Evolutionary conservation across 1,140 invertebrate species (phyloP), one percentile per base, ranked within the genome.

Genomic region (Leucophenga varia): DNA sequence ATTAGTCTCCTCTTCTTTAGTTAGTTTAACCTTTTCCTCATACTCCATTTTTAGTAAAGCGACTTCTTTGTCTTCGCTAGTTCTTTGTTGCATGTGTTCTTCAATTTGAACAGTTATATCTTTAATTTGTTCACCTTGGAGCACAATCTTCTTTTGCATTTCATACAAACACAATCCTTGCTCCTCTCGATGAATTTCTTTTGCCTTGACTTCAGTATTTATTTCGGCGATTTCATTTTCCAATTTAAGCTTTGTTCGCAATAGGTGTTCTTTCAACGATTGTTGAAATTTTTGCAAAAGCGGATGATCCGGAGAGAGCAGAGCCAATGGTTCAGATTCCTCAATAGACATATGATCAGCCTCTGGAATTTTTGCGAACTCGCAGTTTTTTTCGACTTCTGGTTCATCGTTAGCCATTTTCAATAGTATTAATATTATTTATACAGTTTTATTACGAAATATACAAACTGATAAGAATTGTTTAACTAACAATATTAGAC

Each of bases 241-340:
- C 9, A 85, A 63, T 39, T 76, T 76, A 25, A 79, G 63, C 54
- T 83, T 77, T n/a, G 82, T 78, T 17, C 74, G 75, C 16, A 75
- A 37, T 2, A 86, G 74, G 68, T 86, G 83, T 17, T 75, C 67
- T 47, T 79, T 81, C 0, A 87, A 61, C 0, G 83, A 78, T 57
- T 78, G 57, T 74, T 87, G 85, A 57, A 87, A 87, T 56, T 76
- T 78, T 40, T 78, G 70, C 73, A 87, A 79, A 25, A 86, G 73
- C 2, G 82, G 83, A 75, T 87, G 84, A 57, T 86, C 79, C 0
- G 85, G 67, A 5, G 72, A 54, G 32, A 75, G 49, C 14, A 74
- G 49, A 0, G 57, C 56, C 36, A 72, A 41, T 43, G 55, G 45
- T 10, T 69, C 60, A 1, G 64, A 51, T 20, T 67, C 63, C 18